Base-by-base conservation (phyloP, 2,888 invertebrate species). In the Caenorhabditis sp. region DNA sequence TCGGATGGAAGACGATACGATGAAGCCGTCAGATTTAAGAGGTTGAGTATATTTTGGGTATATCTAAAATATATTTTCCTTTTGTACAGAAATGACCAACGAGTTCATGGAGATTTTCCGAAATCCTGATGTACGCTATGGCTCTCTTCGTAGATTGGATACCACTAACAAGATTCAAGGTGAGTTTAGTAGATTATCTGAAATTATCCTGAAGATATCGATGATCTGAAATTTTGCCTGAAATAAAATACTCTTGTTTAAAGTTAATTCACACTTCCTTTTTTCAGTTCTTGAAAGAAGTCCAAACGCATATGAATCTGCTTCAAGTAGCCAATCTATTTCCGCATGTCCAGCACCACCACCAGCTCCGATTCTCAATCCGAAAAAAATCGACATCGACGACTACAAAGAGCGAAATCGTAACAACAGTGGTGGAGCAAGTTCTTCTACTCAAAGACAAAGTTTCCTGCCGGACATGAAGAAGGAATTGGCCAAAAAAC, bases 71-170 rank as follows among this genome's bases (percentile, higher is more conserved):
- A 17, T 20, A 21, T 38, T n/a, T n/a, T 38, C n/a, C 5, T 21
- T n/a, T 21, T 38, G 63, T 76, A 10, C 64, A 78, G 78, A 57
- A 38, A 80, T 81, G 81, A 64, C 67, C 12, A 21, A 53, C 17
- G 80, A 80, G 31, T 81, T 81, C 63, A 26, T 76, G 4, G 54
- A 63, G 10, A 74, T 72, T 1, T 72, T 31, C 56, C 26, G 59
- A 2, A 26, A 54, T 8, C 71, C 71, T 12, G 52, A 60, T 1
- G 23, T 59, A 7, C 71, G 67, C 31, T 63, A 67, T 56, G 71
- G 71, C 5, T 61, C 61, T 23, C 27, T 72, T 5, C 56, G 61
- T 25, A 63, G 60, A 58, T 59, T 72, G 3, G 67, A 72, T 52
- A 38, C 23, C 3, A 20, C 59, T 7, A 59, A 59, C 36, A 67